Evolutionary conservation across 2,797 vertebrate species (phyloP).

Genomic region (Clarias laeviceps): DNA sequence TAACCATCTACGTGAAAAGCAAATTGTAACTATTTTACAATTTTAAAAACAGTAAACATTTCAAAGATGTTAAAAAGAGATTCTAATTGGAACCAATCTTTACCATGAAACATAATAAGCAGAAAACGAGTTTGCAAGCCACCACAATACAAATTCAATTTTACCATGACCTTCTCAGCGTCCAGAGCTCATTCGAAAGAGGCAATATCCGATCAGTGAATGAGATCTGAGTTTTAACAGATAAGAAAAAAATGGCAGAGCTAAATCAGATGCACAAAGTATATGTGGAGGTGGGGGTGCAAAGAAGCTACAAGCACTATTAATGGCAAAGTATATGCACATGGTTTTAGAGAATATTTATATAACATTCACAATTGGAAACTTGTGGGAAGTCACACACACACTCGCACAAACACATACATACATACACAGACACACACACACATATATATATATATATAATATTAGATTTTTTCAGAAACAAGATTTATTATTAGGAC

Average conservation of each 20-base stretch:
- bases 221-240: neutral
- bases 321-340: neutral
- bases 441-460: no score
- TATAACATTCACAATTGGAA: neutral
- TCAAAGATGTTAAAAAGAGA: neutral
- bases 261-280: neutral
- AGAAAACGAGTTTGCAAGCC: neutral
- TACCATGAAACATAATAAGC: neutral
- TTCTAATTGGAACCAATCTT: neutral
- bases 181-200: neutral
- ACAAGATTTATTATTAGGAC: no score
- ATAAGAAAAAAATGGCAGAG: neutral
- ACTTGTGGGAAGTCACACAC: no score
- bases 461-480: no score
- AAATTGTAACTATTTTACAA: neutral
- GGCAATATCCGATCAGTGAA: neutral
- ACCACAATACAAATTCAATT: neutral
- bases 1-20: neutral
- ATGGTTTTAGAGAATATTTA: neutral
- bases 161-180: neutral
- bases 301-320: neutral
- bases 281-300: neutral
- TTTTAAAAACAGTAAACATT: neutral
- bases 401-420: no score
- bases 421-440: no score